Conservation (phyloP, 2,113 vertebrate species). For the Tachycineta bicolor region DNA sequence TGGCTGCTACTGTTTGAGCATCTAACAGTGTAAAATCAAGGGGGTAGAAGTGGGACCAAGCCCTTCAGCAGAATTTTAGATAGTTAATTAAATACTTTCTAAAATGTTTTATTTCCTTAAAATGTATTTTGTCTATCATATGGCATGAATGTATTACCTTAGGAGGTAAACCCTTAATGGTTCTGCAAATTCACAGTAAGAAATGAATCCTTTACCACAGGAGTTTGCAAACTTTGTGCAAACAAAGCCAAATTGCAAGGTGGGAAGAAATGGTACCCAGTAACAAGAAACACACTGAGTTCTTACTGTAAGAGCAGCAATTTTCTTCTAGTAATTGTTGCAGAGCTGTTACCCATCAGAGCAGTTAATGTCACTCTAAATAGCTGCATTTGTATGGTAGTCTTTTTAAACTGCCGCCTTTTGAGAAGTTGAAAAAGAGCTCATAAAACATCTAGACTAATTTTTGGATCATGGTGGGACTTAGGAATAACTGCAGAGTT, state of each 20-base stretch:
- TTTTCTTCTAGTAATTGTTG: slow-evolving; percentile 14
- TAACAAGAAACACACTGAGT: neutral
- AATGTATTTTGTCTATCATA: neutral
- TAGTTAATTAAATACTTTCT: neutral
- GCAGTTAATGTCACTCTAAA: neutral
- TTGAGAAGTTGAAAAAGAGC: neutral
- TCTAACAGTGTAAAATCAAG: neutral
- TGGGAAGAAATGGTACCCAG: neutral
- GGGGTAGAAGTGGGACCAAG: neutral
- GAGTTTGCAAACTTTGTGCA: neutral
- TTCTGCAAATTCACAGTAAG: neutral
- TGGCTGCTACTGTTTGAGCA: neutral
- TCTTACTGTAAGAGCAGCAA: neutral
- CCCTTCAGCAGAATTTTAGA: neutral
- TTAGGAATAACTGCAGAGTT: neutral
- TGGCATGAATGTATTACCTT: neutral
- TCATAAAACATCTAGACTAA: neutral
- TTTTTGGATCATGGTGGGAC: neutral
- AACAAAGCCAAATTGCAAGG: neutral
- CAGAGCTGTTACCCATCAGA: neutral
- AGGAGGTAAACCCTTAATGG: neutral
- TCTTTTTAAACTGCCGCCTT: neutral
- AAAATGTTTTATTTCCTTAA: neutral
- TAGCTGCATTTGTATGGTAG: neutral
- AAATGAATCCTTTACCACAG: neutral